Evolutionary conservation across 92 coral and sea anemone genomes (phyloP), one percentile per base, ranked within the genome.

Genomic region (Phenganax marumi): DNA sequence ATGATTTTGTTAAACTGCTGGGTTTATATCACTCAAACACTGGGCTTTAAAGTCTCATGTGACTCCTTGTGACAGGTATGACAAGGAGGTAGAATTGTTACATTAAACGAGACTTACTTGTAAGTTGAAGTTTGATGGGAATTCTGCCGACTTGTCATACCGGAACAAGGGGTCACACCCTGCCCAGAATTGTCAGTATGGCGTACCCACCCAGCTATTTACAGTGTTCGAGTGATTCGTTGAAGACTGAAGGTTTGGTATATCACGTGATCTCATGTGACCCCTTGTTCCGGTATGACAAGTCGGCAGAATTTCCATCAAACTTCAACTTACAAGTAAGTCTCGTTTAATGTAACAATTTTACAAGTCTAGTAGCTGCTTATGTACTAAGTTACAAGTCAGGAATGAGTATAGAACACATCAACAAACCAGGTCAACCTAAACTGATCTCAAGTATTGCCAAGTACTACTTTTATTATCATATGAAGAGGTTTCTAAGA

Each of bases 111-210:
- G 23, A 58, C 65, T 58, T 58, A 58, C 65, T 23, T 58, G 65
- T 58, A 58, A 58, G 65, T 58, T 7, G 70, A 64, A 64, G 70
- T 64, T 64, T 64, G 70, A 3, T 64, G 70, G 70, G 8, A 13
- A 64, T 64, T 64, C 70, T 64, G 26, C 16, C 25, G 70, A 64
- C 70, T 64, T 64, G 70, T 24, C 70, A 64, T 24, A 5, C 70
- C 70, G 70, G 43, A 64, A 64, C 70, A 64, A 64, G 26, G 70
- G 70, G 70, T 64, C 70, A 64, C 70, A 64, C 70, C 70, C 70
- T 22, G 47, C 70, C 70, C 70, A 16, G 13, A 16, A 24, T 1
- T 7, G 0, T 22, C 47, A 62, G 7, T 25, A 8, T 64, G 70
- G 23, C 8, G 12, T 33, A 10, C 70, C 70, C 48, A 64, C 43